Conservation (phyloP, 2,888 invertebrate species). For the Troides aeacus region DNA sequence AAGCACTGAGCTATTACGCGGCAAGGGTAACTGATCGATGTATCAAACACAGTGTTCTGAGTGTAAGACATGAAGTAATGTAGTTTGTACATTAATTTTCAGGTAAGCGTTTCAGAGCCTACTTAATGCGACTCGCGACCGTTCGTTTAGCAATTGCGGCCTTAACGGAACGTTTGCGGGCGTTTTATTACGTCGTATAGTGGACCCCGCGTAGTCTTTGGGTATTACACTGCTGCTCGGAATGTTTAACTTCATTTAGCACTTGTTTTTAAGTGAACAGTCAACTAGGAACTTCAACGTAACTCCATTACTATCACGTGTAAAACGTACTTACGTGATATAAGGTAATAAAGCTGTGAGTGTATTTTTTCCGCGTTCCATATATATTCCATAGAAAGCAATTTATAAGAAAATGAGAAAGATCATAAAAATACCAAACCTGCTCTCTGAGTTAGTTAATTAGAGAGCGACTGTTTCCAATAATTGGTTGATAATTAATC, state of each 20-base stretch:
- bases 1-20: too few relatives aligned
- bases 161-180: neutral
- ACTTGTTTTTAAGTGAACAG: neutral
- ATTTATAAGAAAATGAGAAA: too few relatives aligned
- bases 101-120: constrained; percentile 1
- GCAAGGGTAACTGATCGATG: too few relatives aligned
- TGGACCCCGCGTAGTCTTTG: constrained; percentile 1
- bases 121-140: constrained; percentile 8
- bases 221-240: neutral
- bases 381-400: too few relatives aligned
- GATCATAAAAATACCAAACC: too few relatives aligned
- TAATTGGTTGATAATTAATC: too few relatives aligned
- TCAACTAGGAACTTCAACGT: neutral
- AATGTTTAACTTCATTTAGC: constrained; percentile 9
- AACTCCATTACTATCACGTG: neutral
- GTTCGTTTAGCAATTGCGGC: constrained; percentile 15
- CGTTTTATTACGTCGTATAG: constrained; percentile 8
- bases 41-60: too few relatives aligned
- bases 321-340: neutral
- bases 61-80: neutral
- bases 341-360: too few relatives aligned
- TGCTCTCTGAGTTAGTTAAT: too few relatives aligned
- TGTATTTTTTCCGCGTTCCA: too few relatives aligned
- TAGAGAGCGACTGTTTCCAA: too few relatives aligned
- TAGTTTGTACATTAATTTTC: constrained; percentile 9